Percentiles rank a stretch among this genome's conserved stretches.
phyloP scores from a whole-genome alignment of 2,888 invertebrate species.

The Bembecia ichneumoniformis region DNA sequence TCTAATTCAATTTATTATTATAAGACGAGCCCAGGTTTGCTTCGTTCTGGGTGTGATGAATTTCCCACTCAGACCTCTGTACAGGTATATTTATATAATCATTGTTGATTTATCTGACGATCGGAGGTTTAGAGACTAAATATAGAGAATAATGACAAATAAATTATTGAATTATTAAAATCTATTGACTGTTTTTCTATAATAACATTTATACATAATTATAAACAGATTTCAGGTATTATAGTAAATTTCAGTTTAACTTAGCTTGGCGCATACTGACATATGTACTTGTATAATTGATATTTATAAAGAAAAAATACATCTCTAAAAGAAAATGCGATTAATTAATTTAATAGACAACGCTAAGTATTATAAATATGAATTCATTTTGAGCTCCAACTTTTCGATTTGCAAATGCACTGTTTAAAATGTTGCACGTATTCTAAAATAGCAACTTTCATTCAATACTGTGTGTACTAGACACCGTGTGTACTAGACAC shows the following conservation, averaged over 20 bases:
- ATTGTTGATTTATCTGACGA: constrained; percentile 12
- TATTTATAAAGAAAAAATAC: neutral
- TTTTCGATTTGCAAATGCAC: no score
- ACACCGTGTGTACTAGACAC: no score
- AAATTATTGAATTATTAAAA: constrained; percentile 35
- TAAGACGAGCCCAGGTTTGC: no score
- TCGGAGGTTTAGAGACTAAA: constrained; percentile 30
- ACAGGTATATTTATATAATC: no score
- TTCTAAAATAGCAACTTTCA: no score
- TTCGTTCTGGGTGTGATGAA: no score
- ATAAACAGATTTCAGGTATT: neutral
- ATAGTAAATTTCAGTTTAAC: neutral
- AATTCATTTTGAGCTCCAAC: no score
- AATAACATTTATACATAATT: neutral
- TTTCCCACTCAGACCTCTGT: no score
- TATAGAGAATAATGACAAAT: constrained; percentile 54
- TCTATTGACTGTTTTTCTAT: constrained; percentile 55
- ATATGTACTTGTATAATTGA: neutral
- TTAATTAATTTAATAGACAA: neutral
- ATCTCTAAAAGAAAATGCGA: neutral
- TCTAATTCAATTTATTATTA: no score
- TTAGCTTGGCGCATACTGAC: neutral
- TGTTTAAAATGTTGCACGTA: no score
- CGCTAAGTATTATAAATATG: no score
- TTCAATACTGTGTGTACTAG: no score